Percentiles rank a stretch among this genome's conserved stretches.
Evolutionary conservation across 2,888 invertebrate genomes (phyloP).

Genomic region (Drosophila neutralis): DNA sequence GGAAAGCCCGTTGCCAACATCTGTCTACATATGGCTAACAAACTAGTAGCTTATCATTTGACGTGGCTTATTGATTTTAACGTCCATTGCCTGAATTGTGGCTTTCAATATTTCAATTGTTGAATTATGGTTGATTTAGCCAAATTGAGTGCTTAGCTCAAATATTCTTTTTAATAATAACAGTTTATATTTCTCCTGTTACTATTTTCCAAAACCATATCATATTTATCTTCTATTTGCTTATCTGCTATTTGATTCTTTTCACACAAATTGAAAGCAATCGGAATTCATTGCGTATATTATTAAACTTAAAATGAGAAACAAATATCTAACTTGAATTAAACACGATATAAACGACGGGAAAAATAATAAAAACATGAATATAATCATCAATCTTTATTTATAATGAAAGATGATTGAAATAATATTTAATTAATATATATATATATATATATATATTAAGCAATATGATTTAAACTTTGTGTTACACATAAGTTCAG

Average conservation of each 20-base stretch:
- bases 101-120: slow-evolving; percentile 28
- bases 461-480: too few species aligned
- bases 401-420: not conserved
- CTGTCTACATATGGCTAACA: slow-evolving; percentile 47
- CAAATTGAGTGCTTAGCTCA: slow-evolving; percentile 12
- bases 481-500: not conserved
- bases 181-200: not conserved
- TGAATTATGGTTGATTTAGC: slow-evolving; percentile 38
- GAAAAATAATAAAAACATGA: too few species aligned
- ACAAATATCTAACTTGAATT: not conserved
- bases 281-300: not conserved
- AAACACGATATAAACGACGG: too few species aligned
- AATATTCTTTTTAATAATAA: not conserved
- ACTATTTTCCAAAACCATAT: not conserved
- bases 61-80: slow-evolving; percentile 24
- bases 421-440: not conserved
- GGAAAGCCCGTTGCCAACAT: slow-evolving; percentile 35
- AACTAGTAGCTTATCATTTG: slow-evolving; percentile 64
- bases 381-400: not conserved
- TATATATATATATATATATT: not conserved
- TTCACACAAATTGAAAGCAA: too few species aligned
- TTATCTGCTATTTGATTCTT: not conserved
- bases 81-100: slow-evolving; percentile 21
- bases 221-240: not conserved
- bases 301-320: not conserved